Evolutionary conservation across 2,888 invertebrate species (phyloP).

Genomic region (Coleophora deauratella): DNA sequence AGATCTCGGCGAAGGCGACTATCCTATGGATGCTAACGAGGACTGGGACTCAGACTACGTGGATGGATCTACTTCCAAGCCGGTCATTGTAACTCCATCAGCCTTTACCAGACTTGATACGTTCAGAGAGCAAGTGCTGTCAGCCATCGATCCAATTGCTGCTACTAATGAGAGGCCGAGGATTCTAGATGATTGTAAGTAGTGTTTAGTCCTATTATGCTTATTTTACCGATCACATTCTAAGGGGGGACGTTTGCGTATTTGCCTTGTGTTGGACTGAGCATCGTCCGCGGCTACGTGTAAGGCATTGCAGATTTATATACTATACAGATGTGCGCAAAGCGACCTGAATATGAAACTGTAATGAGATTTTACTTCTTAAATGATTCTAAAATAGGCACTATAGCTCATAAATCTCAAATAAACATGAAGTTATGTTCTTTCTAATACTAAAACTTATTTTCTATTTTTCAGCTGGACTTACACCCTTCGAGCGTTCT

Average conservation of each 20-base stretch:
- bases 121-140: conserved; percentile 29
- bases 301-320: too few relatives aligned
- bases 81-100: conserved; percentile 39
- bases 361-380: too few relatives aligned
- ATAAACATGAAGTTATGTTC: too few relatives aligned
- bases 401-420: too few relatives aligned
- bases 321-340: too few relatives aligned
- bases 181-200: conserved; percentile 53
- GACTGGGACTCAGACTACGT: conserved; percentile 32
- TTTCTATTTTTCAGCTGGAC: conserved; percentile 30
- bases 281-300: too few relatives aligned
- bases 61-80: conserved; percentile 29
- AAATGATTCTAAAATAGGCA: too few relatives aligned
- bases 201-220: not conserved
- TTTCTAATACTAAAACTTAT: too few relatives aligned
- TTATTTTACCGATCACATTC: not conserved
- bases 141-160: conserved; percentile 46
- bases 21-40: conserved; percentile 46
- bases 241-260: not conserved
- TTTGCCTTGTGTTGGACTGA: too few relatives aligned
- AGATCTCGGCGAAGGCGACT: conserved; percentile 35
- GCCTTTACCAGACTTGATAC: conserved; percentile 36
- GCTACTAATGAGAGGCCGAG: conserved; percentile 55
- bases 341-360: too few relatives aligned
- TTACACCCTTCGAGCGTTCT: conserved; percentile 30